These are phyloP conservation scores for Romanogobio albipinnatus DNA, from an alignment of 2,113 vertebrate species.

Conservation along the genomic window DNA sequence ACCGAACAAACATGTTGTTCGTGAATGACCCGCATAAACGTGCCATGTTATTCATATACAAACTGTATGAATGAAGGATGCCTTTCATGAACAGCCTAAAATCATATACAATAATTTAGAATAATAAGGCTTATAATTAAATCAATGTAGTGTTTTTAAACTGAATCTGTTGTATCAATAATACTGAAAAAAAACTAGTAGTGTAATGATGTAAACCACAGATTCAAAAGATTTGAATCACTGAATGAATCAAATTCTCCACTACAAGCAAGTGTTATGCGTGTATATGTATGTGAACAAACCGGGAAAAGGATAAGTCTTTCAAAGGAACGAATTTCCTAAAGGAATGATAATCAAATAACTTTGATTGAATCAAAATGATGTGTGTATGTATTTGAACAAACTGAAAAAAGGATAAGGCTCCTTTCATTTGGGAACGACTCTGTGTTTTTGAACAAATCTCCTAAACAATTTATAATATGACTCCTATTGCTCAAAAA, in stretches of 20 bases:
- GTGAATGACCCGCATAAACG: not conserved
- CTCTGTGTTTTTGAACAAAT: not conserved
- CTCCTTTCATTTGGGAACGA: not conserved
- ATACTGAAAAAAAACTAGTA: not conserved
- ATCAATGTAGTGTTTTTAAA: not conserved
- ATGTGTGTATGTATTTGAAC: not conserved
- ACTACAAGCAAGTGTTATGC: not conserved
- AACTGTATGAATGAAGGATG: not conserved
- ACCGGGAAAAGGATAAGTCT: not conserved
- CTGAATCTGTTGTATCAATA: not conserved
- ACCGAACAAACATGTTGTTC: not conserved
- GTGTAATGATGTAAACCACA: not conserved
- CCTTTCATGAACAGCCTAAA: not conserved
- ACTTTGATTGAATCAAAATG: not conserved
- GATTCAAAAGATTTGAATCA: not conserved
- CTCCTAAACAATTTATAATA: not conserved
- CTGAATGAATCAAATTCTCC: not conserved
- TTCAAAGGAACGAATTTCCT: too few relatives aligned
- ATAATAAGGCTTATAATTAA: not conserved
- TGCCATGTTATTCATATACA: not conserved
- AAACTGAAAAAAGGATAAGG: not conserved
- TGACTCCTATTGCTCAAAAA: too few relatives aligned
- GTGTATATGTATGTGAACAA: not conserved
- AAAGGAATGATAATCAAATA: not conserved
- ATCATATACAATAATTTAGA: not conserved